Percentiles rank a stretch among this genome's conserved stretches.
Evolutionary conservation across 2,113 vertebrate genomes (phyloP).

Genomic region (Chroicocephalus ridibundus): DNA sequence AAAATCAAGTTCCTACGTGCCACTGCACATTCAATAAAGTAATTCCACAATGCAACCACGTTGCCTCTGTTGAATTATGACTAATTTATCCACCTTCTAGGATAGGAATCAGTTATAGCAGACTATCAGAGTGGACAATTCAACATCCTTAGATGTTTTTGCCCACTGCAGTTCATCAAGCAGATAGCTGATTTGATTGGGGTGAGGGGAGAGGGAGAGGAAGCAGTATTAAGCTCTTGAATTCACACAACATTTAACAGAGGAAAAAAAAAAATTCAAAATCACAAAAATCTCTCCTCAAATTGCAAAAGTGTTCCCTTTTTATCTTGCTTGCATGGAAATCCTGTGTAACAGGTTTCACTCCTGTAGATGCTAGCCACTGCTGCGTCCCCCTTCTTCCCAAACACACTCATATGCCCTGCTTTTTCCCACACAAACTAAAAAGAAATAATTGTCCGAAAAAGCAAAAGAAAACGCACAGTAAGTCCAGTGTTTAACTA

Average conservation of each 20-base stretch:
- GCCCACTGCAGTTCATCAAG: background rate
- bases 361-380: background rate
- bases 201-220: no score
- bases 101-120: background rate
- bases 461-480: constrained; percentile 26
- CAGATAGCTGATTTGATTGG: background rate
- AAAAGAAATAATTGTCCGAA: constrained; percentile 38
- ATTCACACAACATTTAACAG: background rate
- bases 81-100: background rate
- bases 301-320: background rate
- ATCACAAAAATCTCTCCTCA: background rate
- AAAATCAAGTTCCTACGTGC: background rate
- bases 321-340: background rate
- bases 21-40: background rate
- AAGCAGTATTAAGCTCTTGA: background rate
- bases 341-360: background rate
- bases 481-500: constrained; percentile 24
- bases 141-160: background rate
- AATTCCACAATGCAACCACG: background rate
- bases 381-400: background rate
- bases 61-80: background rate
- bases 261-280: background rate
- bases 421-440: constrained; percentile 44
- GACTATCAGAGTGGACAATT: background rate
- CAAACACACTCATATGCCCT: background rate